Base-by-base conservation (phyloP, 2,113 vertebrate species). In the Sorex araneus region DNA sequence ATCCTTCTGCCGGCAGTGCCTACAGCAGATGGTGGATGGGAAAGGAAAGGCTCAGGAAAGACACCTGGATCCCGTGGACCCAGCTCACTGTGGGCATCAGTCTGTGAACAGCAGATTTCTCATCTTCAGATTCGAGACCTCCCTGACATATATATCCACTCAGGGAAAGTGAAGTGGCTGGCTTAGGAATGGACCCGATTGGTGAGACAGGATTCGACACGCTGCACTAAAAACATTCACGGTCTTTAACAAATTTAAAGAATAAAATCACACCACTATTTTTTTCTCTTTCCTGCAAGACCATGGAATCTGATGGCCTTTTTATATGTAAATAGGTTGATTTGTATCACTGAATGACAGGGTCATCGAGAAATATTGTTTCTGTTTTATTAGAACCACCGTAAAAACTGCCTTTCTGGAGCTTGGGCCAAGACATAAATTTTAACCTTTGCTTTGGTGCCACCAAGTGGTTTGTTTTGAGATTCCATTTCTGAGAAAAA, bases 401-500 rank as follows among this genome's bases (percentile, higher is more conserved):
- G 21, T 60, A 45, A 69, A 83, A 80, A 71, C 45, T 7, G 30
- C 30, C n/a, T 43, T 77, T 82, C 67, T 69, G 66, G 40, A 87
- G 70, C 7, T 54, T 2, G 2, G 47, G 3, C 19, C 6, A 30
- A 82, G 25, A 16, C 12, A 76, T 82, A 64, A 86, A 92, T 66
- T 69, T 87, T 94, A 70, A 71, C 87, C 94, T 96, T 79, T 86
- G 67, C 87, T 95, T 89, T 94, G 78, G 70, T 54, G 94, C 92
- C 97, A 87, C 89, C 96, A 40, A 80, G 96, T 95, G 97, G 95
- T 85, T 60, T 6, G 10, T 71, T 77, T 78, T 82, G 83, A 86
- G 74, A 77, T 60, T 60, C 57, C 57, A 60, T 60, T 60, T 8
- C 57, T 60, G 57, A 60, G 40, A 15, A 43, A 18, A 87, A 64